Percentiles rank a stretch among this genome's conserved stretches.
phyloP scores from a whole-genome alignment of 2,113 vertebrate genomes.

The Mesocricetus auratus region DNA sequence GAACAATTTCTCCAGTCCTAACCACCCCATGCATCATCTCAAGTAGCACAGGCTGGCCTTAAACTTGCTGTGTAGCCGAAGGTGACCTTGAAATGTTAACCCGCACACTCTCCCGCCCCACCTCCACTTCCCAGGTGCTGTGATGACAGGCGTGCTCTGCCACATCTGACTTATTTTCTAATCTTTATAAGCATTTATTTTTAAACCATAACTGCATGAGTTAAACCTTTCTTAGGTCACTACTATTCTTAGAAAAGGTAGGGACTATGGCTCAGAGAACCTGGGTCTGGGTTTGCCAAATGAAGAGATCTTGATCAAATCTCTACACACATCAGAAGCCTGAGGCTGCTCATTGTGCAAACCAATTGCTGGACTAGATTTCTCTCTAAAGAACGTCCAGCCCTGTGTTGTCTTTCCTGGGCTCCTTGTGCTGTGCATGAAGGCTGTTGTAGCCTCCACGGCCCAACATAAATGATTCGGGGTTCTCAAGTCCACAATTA shows the following conservation, averaged over 20 bases:
- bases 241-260: not conserved
- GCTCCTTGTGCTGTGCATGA: not conserved
- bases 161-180: not conserved
- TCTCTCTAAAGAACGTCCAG: not conserved
- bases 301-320: not conserved
- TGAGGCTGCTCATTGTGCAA: not conserved
- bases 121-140: not conserved
- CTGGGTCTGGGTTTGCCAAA: not conserved
- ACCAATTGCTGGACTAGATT: not conserved
- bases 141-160: not conserved
- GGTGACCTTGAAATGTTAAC: not conserved
- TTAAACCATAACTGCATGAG: not conserved
- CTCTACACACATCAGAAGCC: not conserved
- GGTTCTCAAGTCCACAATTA: not conserved
- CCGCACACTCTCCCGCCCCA: accelerated
- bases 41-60: not conserved
- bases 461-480: not conserved
- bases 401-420: not conserved
- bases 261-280: not conserved
- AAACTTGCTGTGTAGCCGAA: not conserved
- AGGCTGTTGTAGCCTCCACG: not conserved
- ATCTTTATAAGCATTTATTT: conserved; percentile 3
- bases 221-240: conserved; percentile 24
- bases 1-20: not conserved
- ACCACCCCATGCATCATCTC: not conserved